Base-by-base conservation (phyloP, 2,113 vertebrate genomes). In the Syngnathus typhle region DNA sequence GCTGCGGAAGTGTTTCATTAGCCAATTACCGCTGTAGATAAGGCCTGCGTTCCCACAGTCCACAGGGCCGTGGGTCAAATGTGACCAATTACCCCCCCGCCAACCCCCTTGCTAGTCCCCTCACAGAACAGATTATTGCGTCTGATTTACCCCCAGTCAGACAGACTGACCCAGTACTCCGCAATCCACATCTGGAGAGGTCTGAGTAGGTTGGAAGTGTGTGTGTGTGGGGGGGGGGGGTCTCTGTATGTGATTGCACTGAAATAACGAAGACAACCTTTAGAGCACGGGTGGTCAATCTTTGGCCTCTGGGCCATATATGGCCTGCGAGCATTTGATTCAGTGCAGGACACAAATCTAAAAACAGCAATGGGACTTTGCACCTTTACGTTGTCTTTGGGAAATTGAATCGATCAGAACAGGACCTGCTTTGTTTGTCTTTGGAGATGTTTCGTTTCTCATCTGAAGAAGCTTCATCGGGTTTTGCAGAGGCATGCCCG, bases 1-100 rank as follows among this genome's bases (percentile, higher is more conserved):
- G 69, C 74, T 85, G 80, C 82, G 87, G 89, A 91, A 92, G 89
- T 91, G 87, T 90, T 91, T 91, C 88, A 92, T 92, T 91, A 89
- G 84, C 80, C 87, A 90, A 91, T 91, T 90, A 91, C 88, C 70
- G 79, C 75, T 83, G 69, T 72, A 89, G 88, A 90, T 92, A 90
- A 92, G 88, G 82, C 82, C 68, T 2, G 56, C 74, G 85, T 90
- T 91, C 89, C 87, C 86, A 90, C 88, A 90, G 86, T 90, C 86
- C 67, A 56, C 49, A 54, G 76, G 83, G 79, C 81, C 44, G 36
- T 74, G 73, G 88, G 90, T 91, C 87, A 90, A 86, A 89, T 89
- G 87, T 85, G 85, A 87, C 83, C 88, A 87, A 88, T 89, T 88
- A 91, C 81, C 82, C 84, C 77, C 85, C 84, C 85, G n/a, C 37